Evolutionary conservation across 2,113 vertebrate species (phyloP).

Genomic region (Boulengeromyrus knoepffleri): DNA sequence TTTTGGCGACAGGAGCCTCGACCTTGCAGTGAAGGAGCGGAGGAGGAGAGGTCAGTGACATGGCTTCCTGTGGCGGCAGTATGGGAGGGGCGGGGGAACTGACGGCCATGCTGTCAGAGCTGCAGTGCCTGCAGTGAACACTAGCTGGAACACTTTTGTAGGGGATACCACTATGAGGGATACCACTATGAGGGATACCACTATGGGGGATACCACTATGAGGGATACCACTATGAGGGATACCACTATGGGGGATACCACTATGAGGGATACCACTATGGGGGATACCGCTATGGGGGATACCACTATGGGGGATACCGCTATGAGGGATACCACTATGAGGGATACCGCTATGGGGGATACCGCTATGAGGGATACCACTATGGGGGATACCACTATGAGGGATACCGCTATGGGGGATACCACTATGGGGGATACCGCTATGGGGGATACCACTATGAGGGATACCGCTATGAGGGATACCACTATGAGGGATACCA

Average conservation of each 20-base stretch:
- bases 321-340: neutral
- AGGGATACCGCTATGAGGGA: too few relatives aligned
- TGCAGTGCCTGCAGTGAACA: neutral
- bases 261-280: too few relatives aligned
- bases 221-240: neutral
- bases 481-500: too few relatives aligned
- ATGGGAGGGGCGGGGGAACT: neutral
- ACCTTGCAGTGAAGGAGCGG: neutral
- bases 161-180: neutral
- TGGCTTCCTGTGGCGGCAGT: neutral
- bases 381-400: too few relatives aligned
- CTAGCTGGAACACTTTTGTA: neutral
- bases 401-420: too few relatives aligned
- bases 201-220: too few relatives aligned
- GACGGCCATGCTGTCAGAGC: neutral
- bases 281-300: too few relatives aligned
- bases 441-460: neutral
- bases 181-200: too few relatives aligned
- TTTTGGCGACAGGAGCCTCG: neutral
- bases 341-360: too few relatives aligned
- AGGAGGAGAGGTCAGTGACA: neutral
- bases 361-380: too few relatives aligned
- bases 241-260: too few relatives aligned
- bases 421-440: neutral
- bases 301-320: too few relatives aligned